Evolutionary conservation across 2,113 vertebrate genomes (phyloP).

Genomic region (Regulus satrapa): DNA sequence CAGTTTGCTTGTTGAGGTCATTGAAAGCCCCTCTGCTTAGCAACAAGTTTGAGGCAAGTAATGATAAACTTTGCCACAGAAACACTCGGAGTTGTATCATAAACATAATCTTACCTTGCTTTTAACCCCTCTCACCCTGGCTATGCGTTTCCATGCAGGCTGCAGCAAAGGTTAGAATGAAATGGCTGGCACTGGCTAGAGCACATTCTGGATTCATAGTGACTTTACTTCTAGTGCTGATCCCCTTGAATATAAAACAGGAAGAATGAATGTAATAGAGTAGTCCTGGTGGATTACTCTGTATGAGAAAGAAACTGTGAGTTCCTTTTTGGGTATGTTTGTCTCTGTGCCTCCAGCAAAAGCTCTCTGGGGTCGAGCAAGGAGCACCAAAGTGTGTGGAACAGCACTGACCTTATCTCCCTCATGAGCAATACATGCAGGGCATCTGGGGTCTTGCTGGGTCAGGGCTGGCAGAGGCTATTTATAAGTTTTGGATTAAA

Average conservation of each 20-base stretch:
- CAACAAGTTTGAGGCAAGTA: not conserved
- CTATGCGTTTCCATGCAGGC: not conserved
- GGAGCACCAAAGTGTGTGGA: not conserved
- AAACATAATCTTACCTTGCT: not conserved
- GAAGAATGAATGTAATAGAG: not conserved
- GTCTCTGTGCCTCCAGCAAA: not conserved
- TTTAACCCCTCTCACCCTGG: not conserved
- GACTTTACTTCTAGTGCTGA: not conserved
- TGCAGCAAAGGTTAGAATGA: not conserved
- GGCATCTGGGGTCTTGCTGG: not conserved
- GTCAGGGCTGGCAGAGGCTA: not conserved
- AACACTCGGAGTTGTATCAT: not conserved
- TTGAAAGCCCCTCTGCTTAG: not conserved
- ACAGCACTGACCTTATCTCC: not conserved
- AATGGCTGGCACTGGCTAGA: not conserved
- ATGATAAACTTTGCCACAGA: not conserved
- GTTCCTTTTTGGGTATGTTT: not conserved
- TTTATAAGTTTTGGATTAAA: not conserved
- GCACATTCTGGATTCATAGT: not conserved
- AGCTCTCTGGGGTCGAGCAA: not conserved
- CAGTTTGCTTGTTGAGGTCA: not conserved
- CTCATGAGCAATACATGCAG: not conserved
- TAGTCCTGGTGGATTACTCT: not conserved
- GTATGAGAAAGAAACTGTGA: not conserved
- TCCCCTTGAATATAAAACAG: not conserved